A percentile compares a stretch with the other conserved stretches of the same genome.
phyloP scores from a whole-genome alignment of 2,888 invertebrate genomes.

The Tenthredo scrophulariae region DNA sequence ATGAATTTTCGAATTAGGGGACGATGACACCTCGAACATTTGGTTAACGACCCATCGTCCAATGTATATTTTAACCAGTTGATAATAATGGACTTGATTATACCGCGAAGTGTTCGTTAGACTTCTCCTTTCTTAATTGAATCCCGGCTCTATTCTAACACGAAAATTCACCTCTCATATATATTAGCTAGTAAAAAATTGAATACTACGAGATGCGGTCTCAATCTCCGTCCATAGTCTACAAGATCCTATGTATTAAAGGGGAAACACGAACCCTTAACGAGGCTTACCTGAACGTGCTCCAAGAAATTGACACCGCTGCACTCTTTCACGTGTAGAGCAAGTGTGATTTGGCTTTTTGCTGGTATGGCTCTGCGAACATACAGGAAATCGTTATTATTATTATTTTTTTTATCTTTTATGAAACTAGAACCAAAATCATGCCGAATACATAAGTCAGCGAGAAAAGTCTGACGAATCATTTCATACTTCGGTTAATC shows the following conservation, averaged over 20 bases:
- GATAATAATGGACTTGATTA: conserved; percentile 35
- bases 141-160: neutral
- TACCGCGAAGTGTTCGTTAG: conserved; percentile 17
- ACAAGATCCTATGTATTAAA: neutral
- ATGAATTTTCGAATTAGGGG: conserved; percentile 32
- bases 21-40: conserved; percentile 28
- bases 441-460: too few species aligned
- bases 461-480: neutral
- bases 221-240: neutral
- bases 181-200: neutral
- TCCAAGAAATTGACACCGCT: conserved; percentile 95
- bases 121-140: conserved; percentile 11
- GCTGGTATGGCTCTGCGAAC: conserved; percentile 84
- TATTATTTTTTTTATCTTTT: neutral
- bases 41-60: conserved; percentile 42
- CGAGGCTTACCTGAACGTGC: conserved; percentile 88
- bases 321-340: conserved; percentile 90
- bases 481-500: neutral
- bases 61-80: conserved; percentile 43
- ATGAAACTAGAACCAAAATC: neutral
- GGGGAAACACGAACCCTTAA: neutral
- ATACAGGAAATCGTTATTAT: neutral
- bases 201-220: neutral
- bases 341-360: conserved; percentile 85
- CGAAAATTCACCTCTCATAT: neutral